A percentile compares a stretch with the other conserved stretches of the same genome.
phyloP scores from a whole-genome alignment of 2,797 vertebrate species.

The Momotus momota region DNA sequence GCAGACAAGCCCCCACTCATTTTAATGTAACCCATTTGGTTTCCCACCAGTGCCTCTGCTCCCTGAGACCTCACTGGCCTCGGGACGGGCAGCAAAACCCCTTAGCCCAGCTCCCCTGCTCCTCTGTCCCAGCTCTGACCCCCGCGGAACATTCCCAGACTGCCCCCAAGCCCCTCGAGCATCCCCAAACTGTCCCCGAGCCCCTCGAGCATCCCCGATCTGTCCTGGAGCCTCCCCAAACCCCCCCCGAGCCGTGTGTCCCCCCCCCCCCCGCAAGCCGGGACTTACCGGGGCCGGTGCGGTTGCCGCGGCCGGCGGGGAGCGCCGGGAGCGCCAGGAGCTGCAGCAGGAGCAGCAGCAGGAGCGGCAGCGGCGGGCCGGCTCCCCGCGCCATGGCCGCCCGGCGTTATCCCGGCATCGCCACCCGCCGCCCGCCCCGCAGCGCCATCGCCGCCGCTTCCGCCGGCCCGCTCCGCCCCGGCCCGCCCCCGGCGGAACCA shows the following conservation, averaged over 20 bases:
- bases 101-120: neutral
- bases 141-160: neutral
- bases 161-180: neutral
- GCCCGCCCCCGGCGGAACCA: neutral
- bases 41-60: neutral
- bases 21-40: accelerated
- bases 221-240: no score
- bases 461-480: neutral
- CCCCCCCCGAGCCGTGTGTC: neutral
- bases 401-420: slow-evolving; percentile 39
- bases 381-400: slow-evolving; percentile 57
- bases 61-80: neutral
- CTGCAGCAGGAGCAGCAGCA: slow-evolving; percentile 27
- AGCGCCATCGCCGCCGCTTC: neutral
- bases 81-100: no score
- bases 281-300: slow-evolving; percentile 19
- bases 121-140: no score
- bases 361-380: neutral
- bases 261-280: neutral
- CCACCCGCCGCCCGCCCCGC: slow-evolving; percentile 9
- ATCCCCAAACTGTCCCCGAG: neutral
- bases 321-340: slow-evolving; percentile 7
- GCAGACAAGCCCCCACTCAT: neutral
- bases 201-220: neutral
- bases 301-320: neutral